Conservation (phyloP, 2,888 invertebrate genomes). For the Ophion ventricosus region DNA sequence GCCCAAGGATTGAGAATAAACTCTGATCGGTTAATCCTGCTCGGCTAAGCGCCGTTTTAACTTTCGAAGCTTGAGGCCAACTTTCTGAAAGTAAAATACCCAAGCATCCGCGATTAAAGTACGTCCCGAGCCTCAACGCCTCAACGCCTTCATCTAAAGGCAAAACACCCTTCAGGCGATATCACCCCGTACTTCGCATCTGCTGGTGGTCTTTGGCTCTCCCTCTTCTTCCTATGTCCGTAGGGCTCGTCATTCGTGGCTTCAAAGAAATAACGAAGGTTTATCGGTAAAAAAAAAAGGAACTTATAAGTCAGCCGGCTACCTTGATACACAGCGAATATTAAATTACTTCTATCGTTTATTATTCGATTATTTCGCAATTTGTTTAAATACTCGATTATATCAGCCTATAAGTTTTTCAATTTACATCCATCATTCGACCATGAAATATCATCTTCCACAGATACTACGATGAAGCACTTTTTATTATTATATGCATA, state of each 20-base stretch:
- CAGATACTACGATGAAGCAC: no score
- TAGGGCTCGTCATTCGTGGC: neutral
- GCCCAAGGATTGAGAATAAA: slow-evolving; percentile 15
- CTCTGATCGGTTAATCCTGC: slow-evolving; percentile 45
- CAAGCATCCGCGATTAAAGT: slow-evolving; percentile 50
- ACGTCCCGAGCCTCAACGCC: slow-evolving; percentile 46
- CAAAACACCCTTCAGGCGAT: slow-evolving; percentile 39
- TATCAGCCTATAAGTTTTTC: no score
- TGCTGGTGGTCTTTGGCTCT: slow-evolving; percentile 9
- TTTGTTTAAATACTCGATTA: no score
- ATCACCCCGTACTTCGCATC: slow-evolving; percentile 3
- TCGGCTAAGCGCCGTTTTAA: slow-evolving; percentile 31
- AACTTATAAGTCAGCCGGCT: no score
- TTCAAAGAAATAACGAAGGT: slow-evolving; percentile 3
- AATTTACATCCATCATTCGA: no score
- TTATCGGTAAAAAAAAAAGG: neutral
- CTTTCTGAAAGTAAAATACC: slow-evolving; percentile 46
- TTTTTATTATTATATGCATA: no score
- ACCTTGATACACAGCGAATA: no score
- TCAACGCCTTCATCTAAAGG: slow-evolving; percentile 37
- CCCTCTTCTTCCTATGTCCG: neutral
- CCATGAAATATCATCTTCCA: no score
- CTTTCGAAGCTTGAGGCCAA: slow-evolving; percentile 32
- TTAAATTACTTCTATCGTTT: no score
- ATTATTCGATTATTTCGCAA: no score